Percentiles rank a stretch among this genome's conserved stretches.
phyloP scores from a whole-genome alignment of 2,797 vertebrate genomes.

The Ara ararauna region DNA sequence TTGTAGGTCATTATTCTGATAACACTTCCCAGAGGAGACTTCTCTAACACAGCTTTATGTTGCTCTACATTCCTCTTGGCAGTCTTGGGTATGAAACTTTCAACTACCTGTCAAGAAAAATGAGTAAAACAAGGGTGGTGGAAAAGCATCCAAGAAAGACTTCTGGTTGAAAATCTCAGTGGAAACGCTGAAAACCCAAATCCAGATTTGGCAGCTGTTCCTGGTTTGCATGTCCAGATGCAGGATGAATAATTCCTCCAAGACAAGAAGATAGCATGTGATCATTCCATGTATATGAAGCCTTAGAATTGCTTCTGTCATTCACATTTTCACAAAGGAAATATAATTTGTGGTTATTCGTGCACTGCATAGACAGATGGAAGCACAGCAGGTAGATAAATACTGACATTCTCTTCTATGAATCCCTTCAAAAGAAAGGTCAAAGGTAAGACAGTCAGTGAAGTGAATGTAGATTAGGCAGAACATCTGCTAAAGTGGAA shows the following conservation, averaged over 20 bases:
- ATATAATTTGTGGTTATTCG: conserved; percentile 77
- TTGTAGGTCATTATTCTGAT: background rate
- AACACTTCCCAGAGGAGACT: background rate
- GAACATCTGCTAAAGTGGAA: conserved; percentile 78
- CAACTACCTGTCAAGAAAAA: conserved; percentile 31
- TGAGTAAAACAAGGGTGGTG: background rate
- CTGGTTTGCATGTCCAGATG: conserved; percentile 69
- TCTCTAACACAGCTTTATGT: background rate
- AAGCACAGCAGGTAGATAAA: conserved; percentile 84
- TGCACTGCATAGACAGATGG: conserved; percentile 78
- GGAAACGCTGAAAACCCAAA: conserved; percentile 47
- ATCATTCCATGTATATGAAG: conserved; percentile 64
- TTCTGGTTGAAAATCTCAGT: conserved; percentile 31
- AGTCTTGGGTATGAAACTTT: background rate
- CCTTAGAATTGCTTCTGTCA: conserved; percentile 76
- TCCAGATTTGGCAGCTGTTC: conserved; percentile 72
- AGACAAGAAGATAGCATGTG: conserved; percentile 69
- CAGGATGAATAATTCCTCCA: conserved; percentile 59
- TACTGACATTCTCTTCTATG: conserved; percentile 79
- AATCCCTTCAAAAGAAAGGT: conserved; percentile 81
- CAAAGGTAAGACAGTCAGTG: conserved; percentile 76
- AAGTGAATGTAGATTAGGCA: conserved; percentile 78
- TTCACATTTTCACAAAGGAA: conserved; percentile 80
- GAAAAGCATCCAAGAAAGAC: conserved; percentile 32
- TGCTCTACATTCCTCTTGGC: background rate